A percentile compares a stretch with the other conserved stretches of the same genome.
phyloP scores from a whole-genome alignment of 2,113 vertebrate species.

The Sula dactylatra region DNA sequence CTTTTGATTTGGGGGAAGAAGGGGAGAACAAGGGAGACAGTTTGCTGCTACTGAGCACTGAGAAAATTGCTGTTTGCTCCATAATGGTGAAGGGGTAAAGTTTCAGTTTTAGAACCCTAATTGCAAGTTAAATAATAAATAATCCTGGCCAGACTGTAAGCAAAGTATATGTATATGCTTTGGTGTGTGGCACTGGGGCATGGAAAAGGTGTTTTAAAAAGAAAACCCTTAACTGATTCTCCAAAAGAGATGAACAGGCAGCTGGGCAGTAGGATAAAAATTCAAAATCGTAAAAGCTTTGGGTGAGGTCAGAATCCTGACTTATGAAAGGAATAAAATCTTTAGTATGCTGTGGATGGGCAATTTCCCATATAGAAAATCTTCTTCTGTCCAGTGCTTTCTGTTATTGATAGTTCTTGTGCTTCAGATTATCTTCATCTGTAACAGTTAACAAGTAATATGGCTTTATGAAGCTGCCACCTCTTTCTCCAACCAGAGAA shows the following conservation, averaged over 20 bases:
- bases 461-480: background rate
- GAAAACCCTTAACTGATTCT: background rate
- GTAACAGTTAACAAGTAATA: background rate
- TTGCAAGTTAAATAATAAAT: background rate
- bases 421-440: slow-evolving; percentile 22
- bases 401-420: background rate
- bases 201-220: background rate
- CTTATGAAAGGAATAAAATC: slow-evolving; percentile 55
- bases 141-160: background rate
- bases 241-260: background rate
- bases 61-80: background rate
- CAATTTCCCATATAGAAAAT: slow-evolving; percentile 23
- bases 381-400: background rate
- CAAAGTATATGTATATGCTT: background rate
- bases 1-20: background rate
- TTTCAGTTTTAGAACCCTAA: background rate
- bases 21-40: background rate
- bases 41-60: background rate
- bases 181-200: background rate
- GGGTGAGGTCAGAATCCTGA: slow-evolving; percentile 5
- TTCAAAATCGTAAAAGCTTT: background rate
- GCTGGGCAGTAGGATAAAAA: slow-evolving; percentile 1
- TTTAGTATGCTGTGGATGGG: slow-evolving; percentile 19
- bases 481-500: background rate
- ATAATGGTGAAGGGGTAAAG: background rate